A percentile compares a stretch with the other conserved stretches of the same genome.
phyloP scores from a whole-genome alignment of 2,888 invertebrate genomes.

The Linnaemya vulpina region DNA sequence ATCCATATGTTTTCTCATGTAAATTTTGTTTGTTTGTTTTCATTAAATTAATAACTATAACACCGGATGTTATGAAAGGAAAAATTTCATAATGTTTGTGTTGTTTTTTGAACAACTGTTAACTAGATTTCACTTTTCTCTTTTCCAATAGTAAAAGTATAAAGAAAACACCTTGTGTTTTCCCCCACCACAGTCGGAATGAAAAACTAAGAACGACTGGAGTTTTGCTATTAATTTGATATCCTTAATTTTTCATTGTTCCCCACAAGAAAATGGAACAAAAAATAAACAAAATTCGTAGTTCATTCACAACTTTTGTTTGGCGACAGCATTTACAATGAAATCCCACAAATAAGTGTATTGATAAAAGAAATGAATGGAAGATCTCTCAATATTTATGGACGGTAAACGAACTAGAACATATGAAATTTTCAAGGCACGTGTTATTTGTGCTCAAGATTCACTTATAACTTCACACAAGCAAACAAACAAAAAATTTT shows the following conservation, averaged over 20 bases:
- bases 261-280: neutral
- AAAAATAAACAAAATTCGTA: neutral
- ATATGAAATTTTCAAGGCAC: conserved; percentile 65
- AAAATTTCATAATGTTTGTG: conserved; percentile 5
- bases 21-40: neutral
- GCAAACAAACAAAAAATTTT: conserved; percentile 24
- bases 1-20: conserved; percentile 2
- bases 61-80: conserved; percentile 37
- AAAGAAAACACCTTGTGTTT: conserved; percentile 49
- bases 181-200: neutral
- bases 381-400: conserved; percentile 49
- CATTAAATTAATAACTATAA: neutral
- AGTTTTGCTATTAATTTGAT: conserved; percentile 37
- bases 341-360: conserved; percentile 28
- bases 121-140: conserved; percentile 46
- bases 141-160: conserved; percentile 4
- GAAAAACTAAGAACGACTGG: neutral
- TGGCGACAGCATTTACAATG: conserved; percentile 6
- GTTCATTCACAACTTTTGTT: conserved; percentile 40
- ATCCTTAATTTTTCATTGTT: conserved; percentile 57
- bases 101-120: conserved; percentile 14
- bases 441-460: conserved; percentile 61
- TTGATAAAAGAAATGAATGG: conserved; percentile 31
- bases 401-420: conserved; percentile 58
- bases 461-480: conserved; percentile 46